Conservation (phyloP, 1,140 invertebrate genomes). For the Hypothenemus hampei region DNA sequence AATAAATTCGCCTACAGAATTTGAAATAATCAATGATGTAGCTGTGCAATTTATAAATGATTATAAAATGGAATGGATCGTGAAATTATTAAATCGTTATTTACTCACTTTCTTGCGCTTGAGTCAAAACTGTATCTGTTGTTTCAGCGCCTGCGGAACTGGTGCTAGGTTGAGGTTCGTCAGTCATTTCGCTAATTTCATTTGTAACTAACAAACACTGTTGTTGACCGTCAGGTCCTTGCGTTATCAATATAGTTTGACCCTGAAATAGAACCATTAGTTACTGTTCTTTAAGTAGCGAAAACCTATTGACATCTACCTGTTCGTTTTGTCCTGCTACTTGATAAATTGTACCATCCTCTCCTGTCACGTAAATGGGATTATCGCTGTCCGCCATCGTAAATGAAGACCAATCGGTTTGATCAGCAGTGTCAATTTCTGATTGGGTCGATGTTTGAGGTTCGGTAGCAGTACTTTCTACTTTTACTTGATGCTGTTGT, state of each 20-base stretch:
- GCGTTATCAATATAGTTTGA: constrained; percentile 63
- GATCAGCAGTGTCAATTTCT: constrained; percentile 10
- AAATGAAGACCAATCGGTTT: constrained; percentile 32
- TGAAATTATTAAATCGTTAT: neutral
- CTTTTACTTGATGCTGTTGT: neutral
- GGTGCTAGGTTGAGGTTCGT: constrained; percentile 18
- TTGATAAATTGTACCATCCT: constrained; percentile 62
- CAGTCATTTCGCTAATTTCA: constrained; percentile 49
- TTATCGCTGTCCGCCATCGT: constrained; percentile 44
- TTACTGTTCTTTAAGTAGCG: neutral
- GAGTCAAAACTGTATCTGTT: neutral
- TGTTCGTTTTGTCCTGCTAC: constrained; percentile 68
- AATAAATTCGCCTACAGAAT: constrained; percentile 39
- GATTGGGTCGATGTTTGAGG: constrained; percentile 7
- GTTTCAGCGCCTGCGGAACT: constrained; percentile 15
- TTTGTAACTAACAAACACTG: constrained; percentile 67
- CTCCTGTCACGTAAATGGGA: constrained; percentile 61
- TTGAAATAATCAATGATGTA: neutral
- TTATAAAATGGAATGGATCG: no score
- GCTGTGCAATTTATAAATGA: no score
- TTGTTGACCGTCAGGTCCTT: constrained; percentile 60
- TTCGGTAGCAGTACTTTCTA: constrained; percentile 1
- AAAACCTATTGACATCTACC: constrained; percentile 4
- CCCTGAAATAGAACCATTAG: constrained; percentile 48
- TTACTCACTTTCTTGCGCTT: neutral